Conservation (phyloP, 2,888 invertebrate genomes). For the Xestia xanthographa region DNA sequence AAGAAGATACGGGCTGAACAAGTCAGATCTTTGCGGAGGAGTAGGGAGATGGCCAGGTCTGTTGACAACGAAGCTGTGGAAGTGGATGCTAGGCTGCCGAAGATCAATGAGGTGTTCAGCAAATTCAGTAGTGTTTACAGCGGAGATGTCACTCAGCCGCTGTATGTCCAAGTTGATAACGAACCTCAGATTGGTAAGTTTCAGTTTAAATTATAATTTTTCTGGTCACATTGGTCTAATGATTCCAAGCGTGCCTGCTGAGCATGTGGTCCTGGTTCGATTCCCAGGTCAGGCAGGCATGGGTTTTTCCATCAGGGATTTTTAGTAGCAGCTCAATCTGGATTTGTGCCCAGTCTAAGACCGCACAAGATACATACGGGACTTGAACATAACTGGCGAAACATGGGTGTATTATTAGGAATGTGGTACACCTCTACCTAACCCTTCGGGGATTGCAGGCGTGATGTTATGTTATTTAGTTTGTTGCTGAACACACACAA, state of each 20-base stretch:
- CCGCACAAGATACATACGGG: not conserved
- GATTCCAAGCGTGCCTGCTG: not conserved
- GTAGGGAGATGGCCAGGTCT: conserved; percentile 36
- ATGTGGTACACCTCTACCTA: not conserved
- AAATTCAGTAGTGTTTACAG: conserved; percentile 69
- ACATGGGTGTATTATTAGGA: not conserved
- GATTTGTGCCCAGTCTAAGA: too few relatives aligned
- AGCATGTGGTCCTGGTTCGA: not conserved
- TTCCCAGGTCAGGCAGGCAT: not conserved
- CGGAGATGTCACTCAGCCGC: conserved; percentile 70
- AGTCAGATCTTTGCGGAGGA: conserved; percentile 55
- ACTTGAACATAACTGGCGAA: not conserved
- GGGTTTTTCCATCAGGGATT: not conserved
- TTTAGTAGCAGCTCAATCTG: too few relatives aligned
- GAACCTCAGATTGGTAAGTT: conserved; percentile 76
- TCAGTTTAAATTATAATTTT: not conserved
- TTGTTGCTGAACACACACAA: not conserved
- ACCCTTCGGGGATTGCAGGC: not conserved
- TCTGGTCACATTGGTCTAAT: not conserved
- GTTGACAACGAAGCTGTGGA: conserved; percentile 22
- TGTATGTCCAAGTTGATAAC: conserved; percentile 76
- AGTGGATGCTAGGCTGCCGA: conserved; percentile 69
- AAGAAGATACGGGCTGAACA: conserved; percentile 78
- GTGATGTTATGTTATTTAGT: not conserved
- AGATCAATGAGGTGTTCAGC: conserved; percentile 78